These are phyloP conservation scores for Montipora sp. DNA, from an alignment of 64 coral and sea anemone species.

Conservation along the genomic window DNA sequence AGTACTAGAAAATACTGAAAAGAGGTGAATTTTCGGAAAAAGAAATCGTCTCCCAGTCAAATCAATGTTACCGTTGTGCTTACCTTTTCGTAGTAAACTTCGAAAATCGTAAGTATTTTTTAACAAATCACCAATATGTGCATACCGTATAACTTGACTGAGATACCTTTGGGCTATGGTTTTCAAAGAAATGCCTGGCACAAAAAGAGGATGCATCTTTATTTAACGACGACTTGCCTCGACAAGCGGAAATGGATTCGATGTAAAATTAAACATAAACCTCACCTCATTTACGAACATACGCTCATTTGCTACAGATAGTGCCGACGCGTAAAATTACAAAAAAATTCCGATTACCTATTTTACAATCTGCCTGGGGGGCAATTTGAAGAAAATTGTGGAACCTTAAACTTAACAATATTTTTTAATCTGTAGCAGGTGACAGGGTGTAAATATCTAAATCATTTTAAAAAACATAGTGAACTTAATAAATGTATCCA, in stretches of 20 bases:
- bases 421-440: neutral
- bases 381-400: neutral
- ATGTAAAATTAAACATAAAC: constrained; percentile 1
- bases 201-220: constrained; percentile 7
- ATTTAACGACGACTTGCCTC: constrained; percentile 16
- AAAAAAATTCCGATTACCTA: neutral
- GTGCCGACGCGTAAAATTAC: neutral
- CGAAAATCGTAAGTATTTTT: neutral
- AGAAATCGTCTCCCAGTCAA: neutral
- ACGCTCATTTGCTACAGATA: neutral
- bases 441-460: neutral
- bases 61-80: neutral
- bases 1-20: no score
- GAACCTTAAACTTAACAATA: constrained; percentile 1
- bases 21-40: neutral
- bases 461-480: constrained; percentile 1
- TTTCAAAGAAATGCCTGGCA: neutral
- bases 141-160: neutral
- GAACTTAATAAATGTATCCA: neutral
- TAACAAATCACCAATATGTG: neutral
- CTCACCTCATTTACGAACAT: constrained; percentile 13
- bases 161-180: neutral
- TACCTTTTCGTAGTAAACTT: neutral
- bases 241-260: constrained; percentile 14
- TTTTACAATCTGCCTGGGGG: constrained; percentile 8